Evolutionary conservation across 2,113 vertebrate species (phyloP).

Genomic region (Daubentonia madagascariensis): DNA sequence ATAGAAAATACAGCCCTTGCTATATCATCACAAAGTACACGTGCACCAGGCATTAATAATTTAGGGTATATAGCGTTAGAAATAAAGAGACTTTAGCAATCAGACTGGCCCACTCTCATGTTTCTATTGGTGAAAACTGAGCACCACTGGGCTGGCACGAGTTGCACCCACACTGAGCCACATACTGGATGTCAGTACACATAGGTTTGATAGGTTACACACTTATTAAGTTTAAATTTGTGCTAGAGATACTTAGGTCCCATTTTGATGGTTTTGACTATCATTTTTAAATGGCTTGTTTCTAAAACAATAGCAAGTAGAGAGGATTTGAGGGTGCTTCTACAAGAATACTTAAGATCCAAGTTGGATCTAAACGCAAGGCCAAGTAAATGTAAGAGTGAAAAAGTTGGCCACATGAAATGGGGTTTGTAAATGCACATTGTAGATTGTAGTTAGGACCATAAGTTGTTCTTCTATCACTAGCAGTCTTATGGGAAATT

Average conservation of each 20-base stretch:
- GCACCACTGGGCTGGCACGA: not conserved
- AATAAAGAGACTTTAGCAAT: not conserved
- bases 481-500: not conserved
- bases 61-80: not conserved
- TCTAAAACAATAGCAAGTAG: not conserved
- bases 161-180: not conserved
- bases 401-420: not conserved
- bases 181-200: not conserved
- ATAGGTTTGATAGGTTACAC: not conserved
- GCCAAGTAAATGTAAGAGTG: not conserved
- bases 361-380: not conserved
- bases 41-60: not conserved
- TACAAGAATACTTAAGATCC: not conserved
- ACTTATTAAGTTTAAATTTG: not conserved
- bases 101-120: not conserved
- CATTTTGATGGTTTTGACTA: not conserved
- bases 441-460: not conserved
- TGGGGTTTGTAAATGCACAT: not conserved
- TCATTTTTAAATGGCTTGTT: not conserved
- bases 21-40: not conserved
- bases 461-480: not conserved
- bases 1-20: constrained; percentile 13
- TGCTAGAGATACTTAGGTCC: not conserved
- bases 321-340: not conserved
- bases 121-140: not conserved